Evolutionary conservation across 2,888 invertebrate genomes (phyloP).

Genomic region (Sinelater perroti): DNA sequence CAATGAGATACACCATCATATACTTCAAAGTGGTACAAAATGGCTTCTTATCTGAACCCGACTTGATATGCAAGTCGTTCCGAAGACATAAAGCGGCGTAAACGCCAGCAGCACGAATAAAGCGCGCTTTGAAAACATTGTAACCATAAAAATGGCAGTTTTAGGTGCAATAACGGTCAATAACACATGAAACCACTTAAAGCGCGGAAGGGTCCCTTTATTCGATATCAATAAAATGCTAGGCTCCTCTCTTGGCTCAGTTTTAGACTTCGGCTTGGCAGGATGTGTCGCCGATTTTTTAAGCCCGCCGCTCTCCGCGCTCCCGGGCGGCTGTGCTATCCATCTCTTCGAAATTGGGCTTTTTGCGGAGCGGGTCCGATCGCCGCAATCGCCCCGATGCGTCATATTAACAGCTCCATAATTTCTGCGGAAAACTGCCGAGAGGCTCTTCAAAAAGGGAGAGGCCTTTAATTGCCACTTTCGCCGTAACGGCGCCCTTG

Average conservation of each 20-base stretch:
- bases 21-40: no score
- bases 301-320: background rate
- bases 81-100: no score
- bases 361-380: background rate
- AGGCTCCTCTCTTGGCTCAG: constrained; percentile 15
- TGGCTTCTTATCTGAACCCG: no score
- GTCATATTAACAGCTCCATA: constrained; percentile 15
- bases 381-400: background rate
- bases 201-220: constrained; percentile 21
- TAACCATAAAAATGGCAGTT: constrained; percentile 21
- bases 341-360: background rate
- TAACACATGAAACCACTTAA: constrained; percentile 30
- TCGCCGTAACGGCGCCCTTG: constrained; percentile 26
- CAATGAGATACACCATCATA: no score
- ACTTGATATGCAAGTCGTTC: no score
- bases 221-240: constrained; percentile 26
- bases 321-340: background rate
- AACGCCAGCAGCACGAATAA: no score
- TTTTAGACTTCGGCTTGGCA: constrained; percentile 6
- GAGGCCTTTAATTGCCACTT: constrained; percentile 30
- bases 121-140: constrained; percentile 16
- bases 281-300: constrained; percentile 10
- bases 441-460: constrained; percentile 17
- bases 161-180: constrained; percentile 26
- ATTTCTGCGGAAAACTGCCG: constrained; percentile 16